Conservation (phyloP, 2,888 invertebrate species). For the Cryptosula pallasiana region DNA sequence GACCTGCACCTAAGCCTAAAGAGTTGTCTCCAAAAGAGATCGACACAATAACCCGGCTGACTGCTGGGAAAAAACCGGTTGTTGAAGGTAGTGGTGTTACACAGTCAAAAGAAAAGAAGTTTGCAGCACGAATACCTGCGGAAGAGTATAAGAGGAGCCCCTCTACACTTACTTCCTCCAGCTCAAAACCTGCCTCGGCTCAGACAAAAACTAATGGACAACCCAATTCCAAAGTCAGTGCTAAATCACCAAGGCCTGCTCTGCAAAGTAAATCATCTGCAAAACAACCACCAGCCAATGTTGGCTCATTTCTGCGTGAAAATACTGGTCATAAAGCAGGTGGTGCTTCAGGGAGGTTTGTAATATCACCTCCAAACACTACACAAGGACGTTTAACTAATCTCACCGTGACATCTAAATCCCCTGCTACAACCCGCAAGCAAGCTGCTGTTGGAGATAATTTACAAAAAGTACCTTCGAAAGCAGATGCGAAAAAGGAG, state of each 20-base stretch:
- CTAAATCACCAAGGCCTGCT: not conserved
- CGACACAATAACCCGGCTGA: not conserved
- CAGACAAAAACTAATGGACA: not conserved
- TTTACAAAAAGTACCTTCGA: too few relatives aligned
- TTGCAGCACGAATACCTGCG: not conserved
- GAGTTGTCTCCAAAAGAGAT: not conserved
- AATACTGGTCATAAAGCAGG: not conserved
- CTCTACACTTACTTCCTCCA: not conserved
- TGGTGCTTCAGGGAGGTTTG: conserved; percentile 14
- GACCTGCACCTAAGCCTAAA: not conserved
- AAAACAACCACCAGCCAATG: not conserved
- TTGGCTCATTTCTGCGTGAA: conserved; percentile 1
- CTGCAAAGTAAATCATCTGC: not conserved
- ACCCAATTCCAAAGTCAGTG: not conserved
- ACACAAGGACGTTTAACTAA: not conserved
- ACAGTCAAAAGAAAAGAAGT: not conserved
- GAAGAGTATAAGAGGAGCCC: not conserved
- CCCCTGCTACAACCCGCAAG: not conserved
- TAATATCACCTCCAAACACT: not conserved
- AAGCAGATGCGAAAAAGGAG: too few relatives aligned
- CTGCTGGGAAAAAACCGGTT: conserved; percentile 10
- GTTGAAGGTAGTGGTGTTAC: not conserved
- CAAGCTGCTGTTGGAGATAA: too few relatives aligned
- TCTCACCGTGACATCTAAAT: not conserved
- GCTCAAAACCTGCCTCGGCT: not conserved